phyloP scores from a whole-genome alignment of 2,797 vertebrate species.

The Hoplostethus mediterraneus region DNA sequence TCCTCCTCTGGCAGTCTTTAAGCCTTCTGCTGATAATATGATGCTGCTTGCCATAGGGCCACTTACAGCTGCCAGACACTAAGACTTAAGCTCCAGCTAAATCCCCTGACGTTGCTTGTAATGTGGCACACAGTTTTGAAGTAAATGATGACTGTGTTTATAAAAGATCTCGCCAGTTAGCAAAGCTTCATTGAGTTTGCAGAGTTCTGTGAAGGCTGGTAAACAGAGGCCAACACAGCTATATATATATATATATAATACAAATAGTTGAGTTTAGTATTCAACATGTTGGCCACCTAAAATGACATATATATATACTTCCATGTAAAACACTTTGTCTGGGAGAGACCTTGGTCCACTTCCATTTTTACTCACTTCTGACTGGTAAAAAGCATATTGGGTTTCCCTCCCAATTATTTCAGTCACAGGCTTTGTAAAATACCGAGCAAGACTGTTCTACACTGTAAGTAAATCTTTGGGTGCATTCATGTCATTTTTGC shows the following conservation, averaged over 20 bases:
- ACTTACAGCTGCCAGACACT: constrained; percentile 72
- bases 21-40: constrained; percentile 58
- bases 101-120: constrained; percentile 73
- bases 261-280: constrained; percentile 27
- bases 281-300: constrained; percentile 9
- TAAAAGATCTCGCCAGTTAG: constrained; percentile 62
- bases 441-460: constrained; percentile 4
- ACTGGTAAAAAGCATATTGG: background rate
- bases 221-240: constrained; percentile 31
- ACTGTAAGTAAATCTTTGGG: constrained; percentile 7
- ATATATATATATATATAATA: background rate
- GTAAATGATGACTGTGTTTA: constrained; percentile 62
- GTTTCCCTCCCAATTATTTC: constrained; percentile 8
- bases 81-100: constrained; percentile 67
- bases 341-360: background rate
- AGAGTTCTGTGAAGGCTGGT: constrained; percentile 17
- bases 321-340: background rate
- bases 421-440: constrained; percentile 16
- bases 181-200: constrained; percentile 51
- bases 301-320: constrained; percentile 26
- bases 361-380: background rate
- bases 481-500: constrained; percentile 50
- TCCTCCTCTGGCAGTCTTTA: constrained; percentile 58
- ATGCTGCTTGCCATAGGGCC: constrained; percentile 70
- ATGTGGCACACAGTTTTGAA: constrained; percentile 70